Evolutionary conservation across 1,140 invertebrate species (phyloP).

Genomic region (Conus betulinus): DNA sequence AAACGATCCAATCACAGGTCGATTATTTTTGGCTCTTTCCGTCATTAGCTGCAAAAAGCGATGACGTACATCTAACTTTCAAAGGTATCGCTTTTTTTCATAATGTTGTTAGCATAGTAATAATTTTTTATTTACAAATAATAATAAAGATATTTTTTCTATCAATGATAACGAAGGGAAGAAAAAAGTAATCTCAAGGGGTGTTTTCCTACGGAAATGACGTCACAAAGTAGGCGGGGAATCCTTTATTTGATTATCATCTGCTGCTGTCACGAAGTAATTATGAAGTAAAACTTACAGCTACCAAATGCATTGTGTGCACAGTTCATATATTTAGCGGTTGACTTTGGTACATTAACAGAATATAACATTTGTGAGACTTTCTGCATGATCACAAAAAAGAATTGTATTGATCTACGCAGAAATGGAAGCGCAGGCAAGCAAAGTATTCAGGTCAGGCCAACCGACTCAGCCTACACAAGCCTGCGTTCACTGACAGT

Average conservation of each 20-base stretch:
- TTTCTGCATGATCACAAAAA: background rate
- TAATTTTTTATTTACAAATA: background rate
- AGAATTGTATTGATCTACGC: slow-evolving; percentile 5
- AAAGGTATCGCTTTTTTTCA: background rate
- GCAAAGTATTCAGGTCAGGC: slow-evolving; percentile 38
- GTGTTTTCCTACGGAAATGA: slow-evolving; percentile 60
- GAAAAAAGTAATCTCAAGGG: slow-evolving; percentile 6
- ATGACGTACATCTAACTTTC: background rate
- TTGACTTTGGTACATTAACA: background rate
- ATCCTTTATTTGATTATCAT: slow-evolving; percentile 61
- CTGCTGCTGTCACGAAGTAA: slow-evolving; percentile 18
- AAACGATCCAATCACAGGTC: background rate
- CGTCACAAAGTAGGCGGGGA: slow-evolving; percentile 67
- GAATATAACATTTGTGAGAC: background rate
- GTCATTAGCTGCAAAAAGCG: background rate
- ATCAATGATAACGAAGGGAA: background rate
- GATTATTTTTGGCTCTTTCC: background rate
- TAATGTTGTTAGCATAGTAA: background rate
- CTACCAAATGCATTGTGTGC: background rate
- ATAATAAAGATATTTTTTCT: background rate
- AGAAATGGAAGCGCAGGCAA: background rate
- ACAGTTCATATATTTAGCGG: background rate
- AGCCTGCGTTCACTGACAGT: slow-evolving; percentile 20
- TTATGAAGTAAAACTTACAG: slow-evolving; percentile 4
- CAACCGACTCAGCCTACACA: slow-evolving; percentile 24